Percentiles rank a stretch among this genome's conserved stretches.
Conservation (phyloP, 2,888 invertebrate genomes). For the Ypsolopha scabrella region DNA sequence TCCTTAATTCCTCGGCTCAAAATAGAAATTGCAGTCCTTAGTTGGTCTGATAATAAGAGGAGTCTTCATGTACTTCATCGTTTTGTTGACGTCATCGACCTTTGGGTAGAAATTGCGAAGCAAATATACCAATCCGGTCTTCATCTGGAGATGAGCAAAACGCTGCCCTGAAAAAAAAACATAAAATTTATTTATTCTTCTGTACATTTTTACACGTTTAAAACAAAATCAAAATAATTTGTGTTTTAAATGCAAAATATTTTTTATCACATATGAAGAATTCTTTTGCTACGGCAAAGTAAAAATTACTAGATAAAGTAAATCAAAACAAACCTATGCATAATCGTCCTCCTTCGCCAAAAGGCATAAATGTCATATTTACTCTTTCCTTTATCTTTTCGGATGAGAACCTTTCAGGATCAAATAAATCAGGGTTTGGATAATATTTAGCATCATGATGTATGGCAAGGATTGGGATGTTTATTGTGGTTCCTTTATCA, state of each 20-base stretch:
- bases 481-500: slow-evolving; percentile 31
- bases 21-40: not conserved
- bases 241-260: too few species aligned
- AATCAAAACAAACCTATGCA: slow-evolving; percentile 39
- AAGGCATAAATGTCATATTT: slow-evolving; percentile 42
- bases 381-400: slow-evolving; percentile 22
- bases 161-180: slow-evolving; percentile 20
- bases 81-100: not conserved
- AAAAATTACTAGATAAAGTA: not conserved
- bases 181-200: not conserved
- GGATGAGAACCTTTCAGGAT: slow-evolving; percentile 42
- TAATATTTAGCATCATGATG: slow-evolving; percentile 51
- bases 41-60: not conserved
- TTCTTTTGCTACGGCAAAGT: too few species aligned
- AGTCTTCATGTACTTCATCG: not conserved
- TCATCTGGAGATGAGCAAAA: slow-evolving; percentile 27
- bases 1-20: not conserved
- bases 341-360: slow-evolving; percentile 49
- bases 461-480: slow-evolving; percentile 32
- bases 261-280: too few species aligned
- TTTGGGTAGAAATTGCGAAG: slow-evolving; percentile 21
- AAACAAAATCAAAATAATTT: too few species aligned
- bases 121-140: slow-evolving; percentile 24
- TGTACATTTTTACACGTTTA: not conserved
- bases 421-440: slow-evolving; percentile 47